Base-by-base conservation (phyloP, 2,888 invertebrate genomes). In the Caenorhabditis plicata region DNA sequence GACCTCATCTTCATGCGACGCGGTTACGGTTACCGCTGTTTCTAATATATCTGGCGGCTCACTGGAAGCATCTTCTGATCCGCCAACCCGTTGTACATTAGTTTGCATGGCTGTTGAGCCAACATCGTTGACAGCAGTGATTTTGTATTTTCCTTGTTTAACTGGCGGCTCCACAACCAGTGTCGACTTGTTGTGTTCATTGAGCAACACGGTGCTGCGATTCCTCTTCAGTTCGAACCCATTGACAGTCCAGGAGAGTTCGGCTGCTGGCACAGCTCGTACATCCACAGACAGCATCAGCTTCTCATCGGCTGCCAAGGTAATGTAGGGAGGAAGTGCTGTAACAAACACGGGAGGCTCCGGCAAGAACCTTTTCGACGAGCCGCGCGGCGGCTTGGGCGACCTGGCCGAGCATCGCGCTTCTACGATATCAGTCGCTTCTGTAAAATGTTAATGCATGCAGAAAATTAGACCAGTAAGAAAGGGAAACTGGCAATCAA, bases 221-320 rank as follows among this genome's bases (percentile, higher is more conserved):
- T 52, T 53, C n/a, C 62, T 54, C 19, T 65, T 61, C 38, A 75
- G 43, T 70, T 83, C 82, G 62, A 83, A 80, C 13, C 83, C 83
- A 50, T 84, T 83, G 19, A 83, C 81, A 62, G 80, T 82, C 84
- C 84, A 84, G 15, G 78, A 80, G 58, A 85, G 68, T 19, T 77
- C 74, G 5, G 80, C 77, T 25, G 75, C 67, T 23, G 80, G 80
- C 23, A 69, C 52, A 1, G 80, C 74, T 17, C 61, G 55, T 8
- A 75, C 75, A 51, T 75, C 75, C 7, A 72, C 77, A 2, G 68
- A 69, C 22, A 79, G 52, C 3, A 76, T 71, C 5, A 79, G 62
- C 33, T 62, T 63, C 43, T 79, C 76, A 39, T 75, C 64, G 15
- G 55, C 54, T 23, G 55, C 57, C 4, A 69, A 45, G 11, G 61